These are phyloP conservation scores for Lissonota sp. DNA, from an alignment of 2,888 invertebrate species.

Conservation along the genomic window DNA sequence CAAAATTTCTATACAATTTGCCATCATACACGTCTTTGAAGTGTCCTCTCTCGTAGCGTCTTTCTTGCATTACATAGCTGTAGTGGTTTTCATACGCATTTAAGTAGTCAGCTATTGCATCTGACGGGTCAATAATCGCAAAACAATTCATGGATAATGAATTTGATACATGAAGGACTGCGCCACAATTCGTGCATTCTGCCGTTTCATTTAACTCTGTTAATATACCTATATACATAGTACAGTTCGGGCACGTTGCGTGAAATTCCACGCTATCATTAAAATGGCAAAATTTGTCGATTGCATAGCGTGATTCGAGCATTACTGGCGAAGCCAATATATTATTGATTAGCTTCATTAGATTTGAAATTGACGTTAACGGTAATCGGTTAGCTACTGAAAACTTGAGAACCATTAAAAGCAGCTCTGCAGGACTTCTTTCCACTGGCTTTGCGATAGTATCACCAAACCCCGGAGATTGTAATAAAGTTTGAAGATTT, in stretches of 20 bases:
- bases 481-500: conserved; percentile 1
- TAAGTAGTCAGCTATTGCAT: conserved; percentile 52
- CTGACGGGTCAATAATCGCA: conserved; percentile 35
- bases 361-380: conserved; percentile 41
- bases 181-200: conserved; percentile 25
- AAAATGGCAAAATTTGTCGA: conserved; percentile 59
- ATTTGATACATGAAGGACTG: conserved; percentile 31
- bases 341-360: conserved; percentile 54
- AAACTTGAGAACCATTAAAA: not conserved
- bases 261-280: conserved; percentile 44
- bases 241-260: conserved; percentile 55
- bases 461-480: not conserved
- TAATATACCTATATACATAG: conserved; percentile 29
- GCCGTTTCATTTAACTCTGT: conserved; percentile 16
- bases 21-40: conserved; percentile 36
- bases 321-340: conserved; percentile 42
- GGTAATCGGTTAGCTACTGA: not conserved
- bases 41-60: conserved; percentile 15
- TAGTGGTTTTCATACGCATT: conserved; percentile 19
- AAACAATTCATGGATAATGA: conserved; percentile 25
- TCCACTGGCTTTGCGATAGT: not conserved
- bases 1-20: conserved; percentile 18
- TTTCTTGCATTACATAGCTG: conserved; percentile 22
- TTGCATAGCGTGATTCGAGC: conserved; percentile 44
- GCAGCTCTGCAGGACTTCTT: conserved; percentile 1